Percentiles rank a stretch among this genome's conserved stretches.
phyloP scores from a whole-genome alignment of 2,797 vertebrate species.

The Hybognathus amarus region DNA sequence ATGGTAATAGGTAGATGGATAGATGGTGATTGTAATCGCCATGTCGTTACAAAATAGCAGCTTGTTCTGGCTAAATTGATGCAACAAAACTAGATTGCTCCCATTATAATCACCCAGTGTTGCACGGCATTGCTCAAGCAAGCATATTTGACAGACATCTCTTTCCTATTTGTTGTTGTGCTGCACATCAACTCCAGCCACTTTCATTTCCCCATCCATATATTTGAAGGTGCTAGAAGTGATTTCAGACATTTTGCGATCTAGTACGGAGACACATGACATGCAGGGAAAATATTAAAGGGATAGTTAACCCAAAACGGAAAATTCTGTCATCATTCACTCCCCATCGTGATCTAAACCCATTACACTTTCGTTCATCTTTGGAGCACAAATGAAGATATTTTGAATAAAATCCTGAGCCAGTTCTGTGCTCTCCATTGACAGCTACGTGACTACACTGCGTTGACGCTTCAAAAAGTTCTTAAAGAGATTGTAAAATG shows the following conservation, averaged over 20 bases:
- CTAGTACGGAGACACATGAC: neutral
- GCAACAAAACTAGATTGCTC: neutral
- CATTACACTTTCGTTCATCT: too few species aligned
- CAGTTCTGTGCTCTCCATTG: too few species aligned
- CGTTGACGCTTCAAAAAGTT: too few species aligned
- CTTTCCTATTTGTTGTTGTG: neutral
- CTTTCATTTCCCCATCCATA: neutral
- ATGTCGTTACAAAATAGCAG: neutral
- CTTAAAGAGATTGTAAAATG: too few species aligned
- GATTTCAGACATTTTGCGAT: neutral
- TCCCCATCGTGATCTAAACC: too few species aligned
- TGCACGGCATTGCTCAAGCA: neutral
- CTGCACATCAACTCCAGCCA: neutral
- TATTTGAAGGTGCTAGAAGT: neutral
- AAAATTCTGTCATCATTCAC: too few species aligned
- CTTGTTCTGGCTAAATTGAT: neutral
- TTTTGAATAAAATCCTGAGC: too few species aligned
- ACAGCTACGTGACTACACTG: too few species aligned
- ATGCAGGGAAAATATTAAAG: neutral
- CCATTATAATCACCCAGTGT: neutral
- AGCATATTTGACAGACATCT: neutral
- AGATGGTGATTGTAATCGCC: neutral
- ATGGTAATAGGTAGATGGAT: too few species aligned
- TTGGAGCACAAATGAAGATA: too few species aligned
- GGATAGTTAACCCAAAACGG: too few species aligned